Base-by-base conservation (phyloP, 2,888 invertebrate genomes). In the Xanthia icteritia region DNA sequence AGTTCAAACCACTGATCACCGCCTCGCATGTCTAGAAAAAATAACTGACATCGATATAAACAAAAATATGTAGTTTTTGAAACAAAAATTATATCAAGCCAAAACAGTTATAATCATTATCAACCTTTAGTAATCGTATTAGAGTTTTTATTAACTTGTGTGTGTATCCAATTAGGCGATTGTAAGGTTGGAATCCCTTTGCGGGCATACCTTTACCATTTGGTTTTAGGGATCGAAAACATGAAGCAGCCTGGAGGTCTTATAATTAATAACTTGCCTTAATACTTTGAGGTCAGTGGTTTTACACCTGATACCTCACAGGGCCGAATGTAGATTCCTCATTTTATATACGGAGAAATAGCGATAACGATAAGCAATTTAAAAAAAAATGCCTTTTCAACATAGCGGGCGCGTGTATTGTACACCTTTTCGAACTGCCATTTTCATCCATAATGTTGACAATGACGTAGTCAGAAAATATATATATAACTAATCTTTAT, bases 221-320 rank as follows among this genome's bases (percentile, higher is more conserved):
- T 78, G 48, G 54, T 78, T 78, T 77, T 54, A 48, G 56, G 36
- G 48, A 42, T n/a, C 48, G 36, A 63, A 54, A 77, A 45, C 36
- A 63, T 54, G 48, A 64, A 31, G 31, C 60, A n/a, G 8, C 42
- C 39, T 64, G 31, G 66, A 77, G 66, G 79, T 67, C 20, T 71
- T 66, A 48, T 67, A 58, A 76, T 31, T 54, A 63, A 58, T 67
- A 67, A 58, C n/a, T 63, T n/a, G 48, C 20, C 48, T 79, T 27
- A 71, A 61, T 56, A 78, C 42, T 70, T 48, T 61, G 54, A n/a
- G 56, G 63, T 67, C 79, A 20, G 66, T 54, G 70, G 60, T 63
- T 31, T 0, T 1, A 13, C 13, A 42, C 4, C 27, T 48, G 61
- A 54, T 48, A 58, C 67, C 72, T 64, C 60, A 23, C 36, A 23